Evolutionary conservation across 2,113 vertebrate genomes (phyloP).

Genomic region (Sinocyclocheilus anshuiensis): DNA sequence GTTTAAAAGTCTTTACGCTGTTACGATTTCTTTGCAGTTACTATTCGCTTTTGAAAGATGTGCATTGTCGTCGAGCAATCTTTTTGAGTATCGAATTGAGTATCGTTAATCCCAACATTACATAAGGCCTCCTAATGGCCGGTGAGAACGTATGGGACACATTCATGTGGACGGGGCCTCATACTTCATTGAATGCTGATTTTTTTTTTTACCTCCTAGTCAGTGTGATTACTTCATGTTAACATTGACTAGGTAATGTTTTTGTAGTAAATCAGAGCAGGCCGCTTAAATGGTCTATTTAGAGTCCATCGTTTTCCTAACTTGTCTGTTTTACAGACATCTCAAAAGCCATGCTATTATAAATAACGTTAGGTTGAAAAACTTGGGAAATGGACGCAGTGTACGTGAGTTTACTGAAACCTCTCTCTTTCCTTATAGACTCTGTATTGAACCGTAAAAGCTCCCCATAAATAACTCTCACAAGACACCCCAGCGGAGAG

Average conservation of each 20-base stretch:
- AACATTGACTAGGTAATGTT: not conserved
- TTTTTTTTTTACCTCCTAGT: not conserved
- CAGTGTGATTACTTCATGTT: not conserved
- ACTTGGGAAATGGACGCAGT: slow-evolving; percentile 5
- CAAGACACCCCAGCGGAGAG: slow-evolving; percentile 75
- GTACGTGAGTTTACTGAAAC: slow-evolving; percentile 33
- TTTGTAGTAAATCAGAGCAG: not conserved
- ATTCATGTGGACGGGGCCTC: not conserved
- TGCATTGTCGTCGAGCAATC: too few species aligned
- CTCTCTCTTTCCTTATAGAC: slow-evolving; percentile 73
- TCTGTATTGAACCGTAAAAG: slow-evolving; percentile 76
- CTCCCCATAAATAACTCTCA: slow-evolving; percentile 66
- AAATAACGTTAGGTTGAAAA: not conserved
- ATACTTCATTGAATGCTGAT: not conserved
- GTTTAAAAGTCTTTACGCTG: not conserved
- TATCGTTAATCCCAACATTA: not conserved
- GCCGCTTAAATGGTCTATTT: not conserved
- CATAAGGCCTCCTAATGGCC: not conserved
- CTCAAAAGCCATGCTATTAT: not conserved
- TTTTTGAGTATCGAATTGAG: not conserved
- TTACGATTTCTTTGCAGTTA: not conserved
- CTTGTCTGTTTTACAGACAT: not conserved
- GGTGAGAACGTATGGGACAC: not conserved
- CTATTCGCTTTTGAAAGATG: not conserved
- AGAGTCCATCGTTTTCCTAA: too few species aligned